Conservation (phyloP, 1,140 invertebrate species). For the Apis laboriosa region DNA sequence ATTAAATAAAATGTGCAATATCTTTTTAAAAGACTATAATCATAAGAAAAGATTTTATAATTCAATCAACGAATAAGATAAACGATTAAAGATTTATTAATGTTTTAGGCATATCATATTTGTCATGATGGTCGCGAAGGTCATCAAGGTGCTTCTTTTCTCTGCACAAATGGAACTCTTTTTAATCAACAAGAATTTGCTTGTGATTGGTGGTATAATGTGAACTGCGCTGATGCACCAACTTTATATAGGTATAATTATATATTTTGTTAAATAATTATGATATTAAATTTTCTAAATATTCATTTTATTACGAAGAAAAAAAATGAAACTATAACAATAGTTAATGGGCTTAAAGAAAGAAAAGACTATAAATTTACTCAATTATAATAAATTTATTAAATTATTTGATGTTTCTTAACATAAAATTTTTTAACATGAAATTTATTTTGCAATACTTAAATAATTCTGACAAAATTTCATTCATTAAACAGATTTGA, state of each 20-base stretch:
- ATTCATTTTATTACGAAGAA: neutral
- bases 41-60: neutral
- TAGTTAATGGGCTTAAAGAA: too few relatives aligned
- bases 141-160: constrained; percentile 89
- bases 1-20: too few relatives aligned
- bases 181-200: constrained; percentile 94
- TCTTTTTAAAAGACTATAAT: too few relatives aligned
- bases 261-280: neutral
- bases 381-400: too few relatives aligned
- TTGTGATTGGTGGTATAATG: constrained; percentile 97
- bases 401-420: too few relatives aligned
- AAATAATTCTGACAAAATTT: too few relatives aligned
- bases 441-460: too few relatives aligned
- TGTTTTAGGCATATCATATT: constrained; percentile 88
- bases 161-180: constrained; percentile 93
- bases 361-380: too few relatives aligned
- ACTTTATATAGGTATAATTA: constrained; percentile 83
- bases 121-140: constrained; percentile 92
- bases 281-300: neutral
- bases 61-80: neutral
- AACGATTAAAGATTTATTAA: neutral
- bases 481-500: too few relatives aligned
- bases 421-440: too few relatives aligned
- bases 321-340: too few relatives aligned
- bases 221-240: constrained; percentile 88